A percentile compares a stretch with the other conserved stretches of the same genome.
phyloP scores from a whole-genome alignment of 2,888 invertebrate genomes.

The Epirrhoe alternata region DNA sequence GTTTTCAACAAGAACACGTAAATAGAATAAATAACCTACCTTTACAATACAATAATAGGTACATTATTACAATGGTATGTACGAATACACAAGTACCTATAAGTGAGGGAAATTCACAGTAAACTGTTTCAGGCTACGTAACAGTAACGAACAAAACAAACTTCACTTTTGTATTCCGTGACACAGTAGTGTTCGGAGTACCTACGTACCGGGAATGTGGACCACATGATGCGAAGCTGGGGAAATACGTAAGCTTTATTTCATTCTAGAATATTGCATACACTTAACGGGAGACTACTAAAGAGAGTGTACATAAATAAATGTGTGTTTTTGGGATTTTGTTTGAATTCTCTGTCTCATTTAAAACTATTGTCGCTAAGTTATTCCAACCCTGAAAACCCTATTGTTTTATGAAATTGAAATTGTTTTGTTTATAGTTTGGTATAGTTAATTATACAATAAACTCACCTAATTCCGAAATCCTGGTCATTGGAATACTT shows the following conservation, averaged over 20 bases:
- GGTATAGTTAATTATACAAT: not conserved
- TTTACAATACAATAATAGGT: not conserved
- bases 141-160: conserved; percentile 24
- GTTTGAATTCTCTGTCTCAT: too few relatives aligned
- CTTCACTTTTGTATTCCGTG: conserved; percentile 27
- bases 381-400: too few relatives aligned
- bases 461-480: conserved; percentile 83
- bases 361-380: too few relatives aligned
- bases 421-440: too few relatives aligned
- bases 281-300: too few relatives aligned
- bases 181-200: conserved; percentile 19
- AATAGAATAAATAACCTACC: too few relatives aligned
- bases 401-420: too few relatives aligned
- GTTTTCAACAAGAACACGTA: too few relatives aligned
- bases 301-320: too few relatives aligned
- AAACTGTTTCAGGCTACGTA: conserved; percentile 17
- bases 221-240: conserved; percentile 17
- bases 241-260: conserved; percentile 17
- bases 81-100: not conserved
- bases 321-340: too few relatives aligned
- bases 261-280: not conserved
- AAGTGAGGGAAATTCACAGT: conserved; percentile 1
- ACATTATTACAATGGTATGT: not conserved
- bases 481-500: conserved; percentile 85
- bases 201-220: conserved; percentile 19